phyloP scores from a whole-genome alignment of 2,888 invertebrate genomes.

The Atethmia centrago region DNA sequence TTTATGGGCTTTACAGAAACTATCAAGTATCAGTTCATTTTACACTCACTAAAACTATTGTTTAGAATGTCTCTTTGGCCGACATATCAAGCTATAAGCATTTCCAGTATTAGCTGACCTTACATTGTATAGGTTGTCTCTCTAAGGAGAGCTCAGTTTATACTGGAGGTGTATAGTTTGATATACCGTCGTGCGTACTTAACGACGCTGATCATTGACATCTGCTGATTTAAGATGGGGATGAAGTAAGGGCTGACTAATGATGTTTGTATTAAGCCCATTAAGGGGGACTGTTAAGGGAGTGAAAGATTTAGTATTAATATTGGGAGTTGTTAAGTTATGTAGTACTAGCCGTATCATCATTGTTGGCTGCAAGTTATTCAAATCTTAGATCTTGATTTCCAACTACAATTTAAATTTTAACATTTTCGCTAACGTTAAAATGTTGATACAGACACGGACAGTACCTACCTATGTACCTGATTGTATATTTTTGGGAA shows the following conservation, averaged over 20 bases:
- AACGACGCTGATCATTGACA: conserved; percentile 73
- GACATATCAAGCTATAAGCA: not conserved
- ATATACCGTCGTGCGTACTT: conserved; percentile 51
- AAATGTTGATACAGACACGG: not conserved
- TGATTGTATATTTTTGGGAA: not conserved
- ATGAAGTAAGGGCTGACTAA: conserved; percentile 45
- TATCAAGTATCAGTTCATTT: conserved; percentile 69
- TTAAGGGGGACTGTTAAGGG: conserved; percentile 27
- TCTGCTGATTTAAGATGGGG: conserved; percentile 60
- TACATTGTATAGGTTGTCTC: not conserved
- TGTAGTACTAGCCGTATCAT: not conserved
- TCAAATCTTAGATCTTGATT: not conserved
- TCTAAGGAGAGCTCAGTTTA: not conserved
- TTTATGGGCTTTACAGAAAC: conserved; percentile 68
- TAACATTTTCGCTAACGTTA: not conserved
- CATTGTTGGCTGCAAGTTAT: not conserved
- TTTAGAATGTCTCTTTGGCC: conserved; percentile 64
- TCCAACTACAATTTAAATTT: too few relatives aligned
- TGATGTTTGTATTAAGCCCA: conserved; percentile 51
- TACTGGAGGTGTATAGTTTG: not conserved
- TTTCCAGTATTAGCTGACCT: not conserved
- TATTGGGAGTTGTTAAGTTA: conserved; percentile 12
- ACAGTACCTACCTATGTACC: too few relatives aligned
- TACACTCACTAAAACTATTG: conserved; percentile 76
- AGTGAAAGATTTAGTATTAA: conserved; percentile 20